Percentiles rank a stretch among this genome's conserved stretches.
Evolutionary conservation across 2,797 vertebrate genomes (phyloP).

Genomic region (Delichon dasypus): DNA sequence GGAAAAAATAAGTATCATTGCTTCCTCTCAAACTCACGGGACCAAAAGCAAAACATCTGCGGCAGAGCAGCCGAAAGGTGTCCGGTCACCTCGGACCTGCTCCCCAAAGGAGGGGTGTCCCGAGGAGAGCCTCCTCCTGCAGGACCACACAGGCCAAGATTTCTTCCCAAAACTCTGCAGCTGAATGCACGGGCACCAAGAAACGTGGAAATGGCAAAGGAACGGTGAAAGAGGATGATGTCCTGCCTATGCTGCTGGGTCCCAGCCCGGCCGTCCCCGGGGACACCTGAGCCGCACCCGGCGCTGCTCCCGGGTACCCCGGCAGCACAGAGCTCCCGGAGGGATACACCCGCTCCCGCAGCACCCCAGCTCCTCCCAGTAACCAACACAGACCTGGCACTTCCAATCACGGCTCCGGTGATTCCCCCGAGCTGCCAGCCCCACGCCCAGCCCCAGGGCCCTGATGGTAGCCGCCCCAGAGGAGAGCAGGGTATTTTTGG

Average conservation of each 20-base stretch:
- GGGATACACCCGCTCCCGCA: background rate
- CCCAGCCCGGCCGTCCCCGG: background rate
- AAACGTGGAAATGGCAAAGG: background rate
- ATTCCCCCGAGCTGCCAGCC: background rate
- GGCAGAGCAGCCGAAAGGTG: fast-evolving
- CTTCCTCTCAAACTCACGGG: background rate
- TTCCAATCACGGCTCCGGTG: background rate
- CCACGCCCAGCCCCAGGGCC: background rate
- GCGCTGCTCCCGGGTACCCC: background rate
- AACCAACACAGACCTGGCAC: background rate
- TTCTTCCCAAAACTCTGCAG: background rate
- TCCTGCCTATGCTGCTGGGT: background rate
- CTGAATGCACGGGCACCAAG: fast-evolving
- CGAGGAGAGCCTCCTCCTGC: background rate
- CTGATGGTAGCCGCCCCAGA: background rate
- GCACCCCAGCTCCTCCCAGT: background rate
- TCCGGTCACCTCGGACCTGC: fast-evolving
- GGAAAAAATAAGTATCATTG: slow-evolving; percentile 40
- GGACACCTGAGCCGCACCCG: background rate
- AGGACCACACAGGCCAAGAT: background rate
- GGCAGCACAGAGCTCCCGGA: background rate
- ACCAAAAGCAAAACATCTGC: background rate
- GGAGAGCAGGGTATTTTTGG: background rate
- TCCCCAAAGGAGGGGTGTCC: background rate
- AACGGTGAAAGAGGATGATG: fast-evolving